Conservation (phyloP, 2,113 vertebrate genomes). For the Pristiophorus japonicus region DNA sequence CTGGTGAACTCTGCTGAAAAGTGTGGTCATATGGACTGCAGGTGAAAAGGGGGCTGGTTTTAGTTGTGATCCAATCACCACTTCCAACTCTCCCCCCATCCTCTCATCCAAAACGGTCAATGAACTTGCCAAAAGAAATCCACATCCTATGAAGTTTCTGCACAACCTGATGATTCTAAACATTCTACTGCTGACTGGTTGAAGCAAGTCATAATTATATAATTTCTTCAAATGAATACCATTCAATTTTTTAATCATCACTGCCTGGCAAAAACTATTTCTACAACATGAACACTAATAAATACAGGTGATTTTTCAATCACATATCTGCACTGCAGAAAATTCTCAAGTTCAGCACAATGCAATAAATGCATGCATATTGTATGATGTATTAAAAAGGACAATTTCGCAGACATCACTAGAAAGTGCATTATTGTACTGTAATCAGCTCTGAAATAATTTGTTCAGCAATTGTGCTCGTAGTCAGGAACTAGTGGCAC, state of each 20-base stretch:
- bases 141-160: not conserved
- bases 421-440: too few relatives aligned
- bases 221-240: not conserved
- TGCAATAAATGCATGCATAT: not conserved
- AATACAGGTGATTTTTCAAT: not conserved
- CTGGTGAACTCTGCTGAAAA: not conserved
- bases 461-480: too few relatives aligned
- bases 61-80: not conserved
- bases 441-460: too few relatives aligned
- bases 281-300: not conserved
- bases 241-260: not conserved
- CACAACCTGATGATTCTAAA: not conserved
- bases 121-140: not conserved
- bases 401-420: not conserved
- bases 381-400: not conserved
- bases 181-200: not conserved
- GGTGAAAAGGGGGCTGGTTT: not conserved
- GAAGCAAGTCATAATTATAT: not conserved
- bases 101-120: not conserved
- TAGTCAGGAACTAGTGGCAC: constrained; percentile 14
- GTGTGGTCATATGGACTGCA: not conserved
- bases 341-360: not conserved
- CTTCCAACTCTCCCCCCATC: not conserved
- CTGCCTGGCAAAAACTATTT: not conserved
- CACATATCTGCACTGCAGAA: not conserved